Percentiles rank a stretch among this genome's conserved stretches.
Conservation (phyloP, 2,888 invertebrate genomes). For the Caenorhabditis sp. region DNA sequence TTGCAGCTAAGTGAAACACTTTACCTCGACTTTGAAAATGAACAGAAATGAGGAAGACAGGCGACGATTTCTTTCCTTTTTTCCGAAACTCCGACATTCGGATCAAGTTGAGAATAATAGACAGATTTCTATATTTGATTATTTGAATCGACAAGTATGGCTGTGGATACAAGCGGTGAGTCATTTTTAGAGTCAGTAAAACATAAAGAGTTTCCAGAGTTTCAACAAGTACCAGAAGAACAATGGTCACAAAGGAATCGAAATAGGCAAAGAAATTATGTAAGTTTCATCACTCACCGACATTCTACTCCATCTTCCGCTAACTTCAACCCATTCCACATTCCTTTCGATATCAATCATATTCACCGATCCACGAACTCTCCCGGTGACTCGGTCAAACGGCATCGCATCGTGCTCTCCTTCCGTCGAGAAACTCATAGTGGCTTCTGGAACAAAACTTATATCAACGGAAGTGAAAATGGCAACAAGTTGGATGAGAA, state of each 20-base stretch:
- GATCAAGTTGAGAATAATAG: not conserved
- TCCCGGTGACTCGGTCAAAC: conserved; percentile 47
- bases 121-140: conserved; percentile 19
- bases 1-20: conserved; percentile 3
- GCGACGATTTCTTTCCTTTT: conserved; percentile 6
- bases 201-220: not conserved
- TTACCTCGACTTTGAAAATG: conserved; percentile 1
- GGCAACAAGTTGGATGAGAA: conserved; percentile 20
- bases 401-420: conserved; percentile 21
- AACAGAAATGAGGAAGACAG: not conserved
- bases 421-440: conserved; percentile 53
- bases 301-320: conserved; percentile 77
- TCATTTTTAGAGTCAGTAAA: not conserved
- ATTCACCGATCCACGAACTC: conserved; percentile 65
- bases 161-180: not conserved
- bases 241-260: not conserved
- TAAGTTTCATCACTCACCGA: conserved; percentile 66
- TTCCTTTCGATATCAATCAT: conserved; percentile 68
- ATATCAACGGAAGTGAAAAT: conserved; percentile 8
- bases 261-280: not conserved
- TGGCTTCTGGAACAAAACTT: conserved; percentile 4
- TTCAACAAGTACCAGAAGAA: not conserved
- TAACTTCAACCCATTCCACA: conserved; percentile 77
- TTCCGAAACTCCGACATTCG: conserved; percentile 13
- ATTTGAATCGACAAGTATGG: conserved; percentile 8